Conservation (phyloP, 2,797 vertebrate species). For the Falco columbarius region DNA sequence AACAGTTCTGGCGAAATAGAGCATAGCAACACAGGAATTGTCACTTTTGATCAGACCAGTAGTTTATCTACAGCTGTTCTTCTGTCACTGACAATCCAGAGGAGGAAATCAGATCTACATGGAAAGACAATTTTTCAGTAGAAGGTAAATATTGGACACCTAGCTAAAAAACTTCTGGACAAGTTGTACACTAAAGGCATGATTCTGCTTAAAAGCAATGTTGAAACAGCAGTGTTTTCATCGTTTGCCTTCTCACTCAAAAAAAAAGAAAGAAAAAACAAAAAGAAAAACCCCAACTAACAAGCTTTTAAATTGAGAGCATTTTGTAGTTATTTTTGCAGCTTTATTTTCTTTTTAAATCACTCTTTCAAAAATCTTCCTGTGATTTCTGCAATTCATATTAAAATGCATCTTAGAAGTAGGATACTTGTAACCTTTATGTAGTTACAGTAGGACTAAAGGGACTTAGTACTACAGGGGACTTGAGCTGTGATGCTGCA, state of each 20-base stretch:
- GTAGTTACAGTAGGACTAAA: not conserved
- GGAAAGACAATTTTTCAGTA: not conserved
- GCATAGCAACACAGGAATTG: conserved; percentile 22
- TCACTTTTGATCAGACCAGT: conserved; percentile 33
- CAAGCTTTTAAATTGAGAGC: not conserved
- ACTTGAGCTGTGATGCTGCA: not conserved
- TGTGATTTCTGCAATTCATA: not conserved
- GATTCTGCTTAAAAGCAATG: not conserved
- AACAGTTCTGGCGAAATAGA: conserved; percentile 38
- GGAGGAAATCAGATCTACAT: not conserved
- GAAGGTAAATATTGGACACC: not conserved
- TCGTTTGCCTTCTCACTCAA: not conserved
- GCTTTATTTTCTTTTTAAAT: not conserved
- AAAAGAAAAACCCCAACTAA: not conserved
- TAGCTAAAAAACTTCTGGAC: not conserved
- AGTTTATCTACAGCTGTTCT: not conserved
- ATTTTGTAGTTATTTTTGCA: not conserved
- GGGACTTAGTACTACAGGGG: too few species aligned
- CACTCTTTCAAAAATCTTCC: not conserved
- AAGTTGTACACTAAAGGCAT: not conserved
- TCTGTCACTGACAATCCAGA: not conserved
- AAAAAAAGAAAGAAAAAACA: not conserved
- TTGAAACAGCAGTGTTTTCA: not conserved
- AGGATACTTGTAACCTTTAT: not conserved
- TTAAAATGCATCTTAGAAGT: not conserved